These are phyloP conservation scores for Dolichotis patagonum DNA, from an alignment of 2,113 vertebrate species.

Conservation along the genomic window DNA sequence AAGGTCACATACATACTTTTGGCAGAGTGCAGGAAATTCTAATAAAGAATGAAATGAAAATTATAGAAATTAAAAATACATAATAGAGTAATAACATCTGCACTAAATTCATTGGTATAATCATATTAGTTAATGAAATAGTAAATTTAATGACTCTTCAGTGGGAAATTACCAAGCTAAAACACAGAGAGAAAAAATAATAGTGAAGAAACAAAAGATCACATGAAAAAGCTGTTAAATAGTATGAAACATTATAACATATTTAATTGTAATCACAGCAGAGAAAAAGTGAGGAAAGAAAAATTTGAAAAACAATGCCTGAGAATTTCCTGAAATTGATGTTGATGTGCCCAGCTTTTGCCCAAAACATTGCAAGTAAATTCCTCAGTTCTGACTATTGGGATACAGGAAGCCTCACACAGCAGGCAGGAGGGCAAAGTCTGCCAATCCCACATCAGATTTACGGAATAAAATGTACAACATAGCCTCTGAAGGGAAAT, in stretches of 20 bases:
- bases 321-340: background rate
- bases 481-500: accelerated
- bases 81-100: background rate
- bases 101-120: background rate
- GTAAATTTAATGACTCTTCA: background rate
- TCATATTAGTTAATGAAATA: background rate
- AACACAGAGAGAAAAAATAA: background rate
- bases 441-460: background rate
- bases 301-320: background rate
- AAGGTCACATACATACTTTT: background rate
- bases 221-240: background rate
- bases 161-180: background rate
- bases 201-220: background rate
- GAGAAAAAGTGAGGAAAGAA: background rate
- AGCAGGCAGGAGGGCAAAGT: background rate
- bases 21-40: background rate
- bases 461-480: accelerated
- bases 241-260: background rate
- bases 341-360: background rate
- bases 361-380: background rate
- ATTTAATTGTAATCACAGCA: background rate
- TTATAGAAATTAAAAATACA: background rate
- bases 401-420: background rate
- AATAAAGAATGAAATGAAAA: background rate
- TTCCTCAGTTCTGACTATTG: background rate